Conservation (phyloP, 2,113 vertebrate species). For the Turdus rufiventris region DNA sequence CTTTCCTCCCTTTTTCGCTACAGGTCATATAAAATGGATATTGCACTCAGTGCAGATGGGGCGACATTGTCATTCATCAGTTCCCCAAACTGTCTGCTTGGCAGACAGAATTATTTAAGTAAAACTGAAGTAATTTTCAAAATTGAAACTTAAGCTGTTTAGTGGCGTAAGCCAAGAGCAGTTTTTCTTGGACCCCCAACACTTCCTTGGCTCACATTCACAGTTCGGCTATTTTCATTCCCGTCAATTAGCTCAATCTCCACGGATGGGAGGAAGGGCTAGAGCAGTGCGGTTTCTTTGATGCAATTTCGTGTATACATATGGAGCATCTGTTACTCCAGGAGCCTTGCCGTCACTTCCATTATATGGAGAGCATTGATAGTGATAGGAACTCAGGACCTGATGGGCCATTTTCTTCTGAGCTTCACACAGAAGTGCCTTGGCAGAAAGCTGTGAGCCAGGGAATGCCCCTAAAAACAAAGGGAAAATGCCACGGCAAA, state of each 20-base stretch:
- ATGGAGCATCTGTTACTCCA: constrained; percentile 57
- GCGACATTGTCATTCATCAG: constrained; percentile 43
- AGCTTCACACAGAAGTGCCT: not conserved
- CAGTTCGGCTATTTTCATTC: constrained; percentile 50
- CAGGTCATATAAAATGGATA: constrained; percentile 61
- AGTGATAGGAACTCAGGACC: constrained; percentile 17
- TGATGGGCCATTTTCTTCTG: constrained; percentile 55
- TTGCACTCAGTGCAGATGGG: constrained; percentile 48
- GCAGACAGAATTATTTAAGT: constrained; percentile 67
- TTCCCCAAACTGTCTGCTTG: constrained; percentile 64
- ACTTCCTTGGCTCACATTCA: constrained; percentile 60
- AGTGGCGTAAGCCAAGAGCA: constrained; percentile 56
- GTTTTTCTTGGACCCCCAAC: constrained; percentile 64
- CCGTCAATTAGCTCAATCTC: constrained; percentile 60
- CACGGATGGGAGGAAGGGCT: constrained; percentile 36
- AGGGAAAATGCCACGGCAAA: not conserved
- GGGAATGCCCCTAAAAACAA: constrained; percentile 12
- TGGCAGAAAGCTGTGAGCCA: not conserved
- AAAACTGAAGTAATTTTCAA: constrained; percentile 71
- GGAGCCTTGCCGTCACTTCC: constrained; percentile 39
- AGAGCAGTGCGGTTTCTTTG: not conserved
- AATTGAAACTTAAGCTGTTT: constrained; percentile 72
- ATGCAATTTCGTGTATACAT: constrained; percentile 37
- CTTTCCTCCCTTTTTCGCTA: constrained; percentile 39
- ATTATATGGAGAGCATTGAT: constrained; percentile 14